Evolutionary conservation across 2,888 invertebrate species (phyloP).

Genomic region (Drosophila paranaensis): DNA sequence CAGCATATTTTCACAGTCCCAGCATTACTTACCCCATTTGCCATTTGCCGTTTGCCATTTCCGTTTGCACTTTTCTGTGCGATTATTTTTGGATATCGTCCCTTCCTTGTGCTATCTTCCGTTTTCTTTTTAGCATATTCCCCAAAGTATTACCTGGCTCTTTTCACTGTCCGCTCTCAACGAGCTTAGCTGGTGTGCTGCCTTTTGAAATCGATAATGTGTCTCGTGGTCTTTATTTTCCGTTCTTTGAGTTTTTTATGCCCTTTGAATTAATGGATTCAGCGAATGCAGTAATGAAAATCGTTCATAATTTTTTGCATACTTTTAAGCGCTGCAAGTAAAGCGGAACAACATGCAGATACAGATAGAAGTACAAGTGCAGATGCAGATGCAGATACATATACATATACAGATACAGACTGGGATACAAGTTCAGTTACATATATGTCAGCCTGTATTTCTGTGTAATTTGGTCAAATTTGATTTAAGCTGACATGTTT

Average conservation of each 20-base stretch:
- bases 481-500: conserved; percentile 9
- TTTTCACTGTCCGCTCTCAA: conserved; percentile 21
- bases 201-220: conserved; percentile 54
- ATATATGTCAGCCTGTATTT: background rate
- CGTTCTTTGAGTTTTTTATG: conserved; percentile 14
- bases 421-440: background rate
- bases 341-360: background rate
- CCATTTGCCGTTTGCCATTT: conserved; percentile 41
- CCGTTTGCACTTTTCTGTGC: conserved; percentile 71
- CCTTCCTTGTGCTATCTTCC: background rate
- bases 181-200: conserved; percentile 48
- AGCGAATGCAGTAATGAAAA: background rate
- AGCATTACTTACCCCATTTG: conserved; percentile 55
- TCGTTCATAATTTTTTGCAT: conserved; percentile 16
- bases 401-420: background rate
- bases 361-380: background rate
- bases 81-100: conserved; percentile 15
- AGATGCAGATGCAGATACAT: background rate
- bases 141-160: conserved; percentile 59
- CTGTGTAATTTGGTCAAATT: background rate
- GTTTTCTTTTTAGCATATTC: conserved; percentile 66
- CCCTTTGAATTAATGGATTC: conserved; percentile 9
- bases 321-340: background rate
- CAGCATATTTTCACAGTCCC: conserved; percentile 60
- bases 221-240: conserved; percentile 3